phyloP scores from a whole-genome alignment of 1,140 invertebrate species.

The Temnothorax curvispinosus region DNA sequence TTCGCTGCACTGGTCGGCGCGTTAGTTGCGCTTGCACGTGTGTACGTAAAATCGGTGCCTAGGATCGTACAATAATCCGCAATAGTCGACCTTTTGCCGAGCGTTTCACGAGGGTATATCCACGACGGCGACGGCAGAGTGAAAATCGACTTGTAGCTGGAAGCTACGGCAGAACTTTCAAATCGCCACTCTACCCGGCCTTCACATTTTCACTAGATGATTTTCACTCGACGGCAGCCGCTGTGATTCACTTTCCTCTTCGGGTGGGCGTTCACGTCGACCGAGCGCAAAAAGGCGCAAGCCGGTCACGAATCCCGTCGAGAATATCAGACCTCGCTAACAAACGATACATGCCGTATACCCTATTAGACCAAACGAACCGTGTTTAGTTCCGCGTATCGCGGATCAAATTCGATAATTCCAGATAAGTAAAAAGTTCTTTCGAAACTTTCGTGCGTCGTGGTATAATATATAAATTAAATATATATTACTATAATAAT shows the following conservation, averaged over 20 bases:
- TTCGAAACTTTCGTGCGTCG: background rate
- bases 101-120: constrained; percentile 21
- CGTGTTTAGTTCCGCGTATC: background rate
- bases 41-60: background rate
- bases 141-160: constrained; percentile 69
- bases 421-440: background rate
- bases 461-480: background rate
- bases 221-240: constrained; percentile 66
- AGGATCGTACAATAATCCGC: background rate
- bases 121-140: constrained; percentile 48
- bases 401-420: background rate
- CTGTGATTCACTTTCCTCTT: constrained; percentile 72
- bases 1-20: background rate
- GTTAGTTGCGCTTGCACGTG: background rate
- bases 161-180: constrained; percentile 71
- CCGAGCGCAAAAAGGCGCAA: constrained; percentile 41
- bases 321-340: constrained; percentile 14
- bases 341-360: constrained; percentile 7
- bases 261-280: constrained; percentile 64
- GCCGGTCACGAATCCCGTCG: constrained; percentile 40
- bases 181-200: constrained; percentile 70
- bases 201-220: constrained; percentile 68
- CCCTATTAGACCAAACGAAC: background rate
- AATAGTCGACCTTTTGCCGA: constrained; percentile 42
- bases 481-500: background rate